Percentiles rank a stretch among this genome's conserved stretches.
Conservation (phyloP, 2,113 vertebrate species). For the Lepidothrix coronata region DNA sequence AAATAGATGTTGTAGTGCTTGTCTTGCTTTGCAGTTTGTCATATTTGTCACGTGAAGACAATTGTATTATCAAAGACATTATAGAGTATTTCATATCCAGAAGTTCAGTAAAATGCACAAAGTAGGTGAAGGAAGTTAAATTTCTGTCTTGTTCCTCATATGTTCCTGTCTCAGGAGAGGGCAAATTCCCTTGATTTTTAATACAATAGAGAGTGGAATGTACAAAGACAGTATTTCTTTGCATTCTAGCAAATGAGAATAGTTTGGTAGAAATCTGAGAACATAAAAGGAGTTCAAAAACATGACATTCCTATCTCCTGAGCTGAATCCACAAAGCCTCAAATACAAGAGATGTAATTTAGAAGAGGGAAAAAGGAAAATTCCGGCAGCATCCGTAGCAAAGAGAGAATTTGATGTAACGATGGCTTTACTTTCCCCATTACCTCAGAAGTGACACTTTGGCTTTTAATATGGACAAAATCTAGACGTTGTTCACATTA, state of each 20-base stretch:
- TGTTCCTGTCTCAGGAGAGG: neutral
- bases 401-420: neutral
- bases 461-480: neutral
- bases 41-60: neutral
- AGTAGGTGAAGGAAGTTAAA: neutral
- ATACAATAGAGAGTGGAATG: neutral
- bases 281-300: neutral
- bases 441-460: neutral
- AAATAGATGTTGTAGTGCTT: neutral
- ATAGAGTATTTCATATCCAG: neutral
- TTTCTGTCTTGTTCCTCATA: neutral
- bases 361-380: neutral
- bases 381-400: neutral
- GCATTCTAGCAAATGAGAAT: neutral
- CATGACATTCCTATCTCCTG: neutral
- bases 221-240: neutral
- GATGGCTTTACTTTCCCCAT: neutral
- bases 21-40: neutral
- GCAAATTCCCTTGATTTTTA: neutral
- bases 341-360: neutral
- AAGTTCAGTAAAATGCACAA: neutral
- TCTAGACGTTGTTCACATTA: neutral
- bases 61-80: neutral
- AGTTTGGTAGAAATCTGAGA: neutral
- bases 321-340: neutral